Base-by-base conservation (phyloP, 2,113 vertebrate genomes). In the Brachyhypopomus occidentalis region DNA sequence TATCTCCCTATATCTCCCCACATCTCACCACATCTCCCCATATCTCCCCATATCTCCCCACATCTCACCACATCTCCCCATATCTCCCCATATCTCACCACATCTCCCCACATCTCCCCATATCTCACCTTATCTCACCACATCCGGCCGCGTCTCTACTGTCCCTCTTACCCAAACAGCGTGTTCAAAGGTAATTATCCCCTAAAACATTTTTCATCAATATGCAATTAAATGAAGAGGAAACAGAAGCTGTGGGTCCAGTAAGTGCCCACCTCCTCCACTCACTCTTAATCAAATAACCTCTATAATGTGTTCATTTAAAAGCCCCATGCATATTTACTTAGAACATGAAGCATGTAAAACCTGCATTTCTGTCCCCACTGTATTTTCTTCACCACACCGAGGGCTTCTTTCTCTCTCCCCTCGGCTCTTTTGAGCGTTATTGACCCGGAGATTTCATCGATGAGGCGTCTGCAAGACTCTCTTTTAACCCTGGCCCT, bases 141-240 rank as follows among this genome's bases (percentile, higher is more conserved):
- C 81, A 89, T 91, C 90, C 89, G 85, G 34, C 63, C n/a, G 17
- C 30, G 41, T 84, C 23, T 84, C 9, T 12, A 1, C 41, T 45
- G 41, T 52, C 71, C 60, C 79, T 67, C 87, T 89, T 87, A 90
- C 79, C 60, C 89, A 87, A 74, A 60, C 56, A 89, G 88, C 88
- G 88, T 90, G 88, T 82, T 85, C 86, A 84, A 78, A 87, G 89
- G 89, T 92, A 92, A 90, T 92, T 92, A 91, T 90, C 89, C 88
- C 88, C 85, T 86, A 88, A 86, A 90, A 90, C 89, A 85, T 91
- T 86, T 87, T 85, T 89, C 90, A 93, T 94, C 92, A 93, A 93
- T 93, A 92, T 89, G 89, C 88, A 93, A 93, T 93, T 92, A 92
- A 88, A 83, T 86, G 86, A 83, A 88, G 87, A 88, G 86, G 86